Evolutionary conservation across 2,113 vertebrate genomes (phyloP).

Genomic region (Acrocephalus arundinaceus): DNA sequence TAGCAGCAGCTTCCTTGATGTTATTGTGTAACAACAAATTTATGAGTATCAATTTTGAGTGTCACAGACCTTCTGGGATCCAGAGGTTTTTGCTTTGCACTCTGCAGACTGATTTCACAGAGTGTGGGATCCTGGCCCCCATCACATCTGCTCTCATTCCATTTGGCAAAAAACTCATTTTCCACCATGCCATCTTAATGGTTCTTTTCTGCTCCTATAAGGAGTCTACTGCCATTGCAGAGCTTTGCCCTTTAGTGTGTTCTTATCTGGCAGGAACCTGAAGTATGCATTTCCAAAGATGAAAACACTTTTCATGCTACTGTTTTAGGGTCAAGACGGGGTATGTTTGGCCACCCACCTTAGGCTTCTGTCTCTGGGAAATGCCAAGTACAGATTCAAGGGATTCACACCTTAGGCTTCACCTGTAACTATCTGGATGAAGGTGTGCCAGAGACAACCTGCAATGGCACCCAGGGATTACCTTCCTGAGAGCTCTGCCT

Average conservation of each 20-base stretch:
- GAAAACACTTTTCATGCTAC: background rate
- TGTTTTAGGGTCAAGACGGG: background rate
- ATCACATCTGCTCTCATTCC: constrained; percentile 3
- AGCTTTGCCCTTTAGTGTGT: background rate
- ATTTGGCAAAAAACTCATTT: background rate
- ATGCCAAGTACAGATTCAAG: background rate
- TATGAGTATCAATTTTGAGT: background rate
- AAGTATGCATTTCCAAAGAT: background rate
- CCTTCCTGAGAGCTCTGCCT: background rate
- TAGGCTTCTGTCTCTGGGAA: background rate
- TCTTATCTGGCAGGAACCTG: background rate
- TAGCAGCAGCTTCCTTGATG: background rate
- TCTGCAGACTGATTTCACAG: background rate
- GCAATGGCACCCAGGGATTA: background rate
- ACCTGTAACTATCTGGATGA: background rate
- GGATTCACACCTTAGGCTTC: background rate
- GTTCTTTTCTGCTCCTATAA: background rate
- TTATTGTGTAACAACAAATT: background rate
- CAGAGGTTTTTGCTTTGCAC: background rate
- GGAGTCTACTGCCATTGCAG: background rate
- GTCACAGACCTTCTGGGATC: background rate
- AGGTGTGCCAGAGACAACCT: background rate
- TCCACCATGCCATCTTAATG: background rate
- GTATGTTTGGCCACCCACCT: background rate
- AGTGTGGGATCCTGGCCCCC: background rate